A percentile compares a stretch with the other conserved stretches of the same genome.
Evolutionary conservation across 2,888 invertebrate genomes (phyloP).

Genomic region (Mythimna ferrago): DNA sequence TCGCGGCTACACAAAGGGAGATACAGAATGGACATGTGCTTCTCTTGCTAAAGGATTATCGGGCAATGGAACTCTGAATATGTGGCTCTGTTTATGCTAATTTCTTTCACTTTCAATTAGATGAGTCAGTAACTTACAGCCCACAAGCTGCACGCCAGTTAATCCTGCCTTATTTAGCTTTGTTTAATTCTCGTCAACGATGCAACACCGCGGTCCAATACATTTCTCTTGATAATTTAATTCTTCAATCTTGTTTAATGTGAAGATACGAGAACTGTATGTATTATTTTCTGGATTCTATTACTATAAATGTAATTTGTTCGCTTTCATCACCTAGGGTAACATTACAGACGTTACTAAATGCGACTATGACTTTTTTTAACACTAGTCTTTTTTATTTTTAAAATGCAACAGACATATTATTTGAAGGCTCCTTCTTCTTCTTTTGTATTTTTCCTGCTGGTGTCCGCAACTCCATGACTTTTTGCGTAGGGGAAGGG

Average conservation of each 20-base stretch:
- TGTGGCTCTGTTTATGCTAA: conserved; percentile 53
- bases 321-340: conserved; percentile 14
- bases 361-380: no score
- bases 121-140: conserved; percentile 48
- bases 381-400: no score
- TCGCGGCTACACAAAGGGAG: conserved; percentile 56
- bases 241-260: conserved; percentile 48
- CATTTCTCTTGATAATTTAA: conserved; percentile 48
- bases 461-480: no score
- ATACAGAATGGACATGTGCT: conserved; percentile 43
- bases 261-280: conserved; percentile 32
- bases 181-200: conserved; percentile 41
- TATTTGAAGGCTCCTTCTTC: no score
- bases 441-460: no score
- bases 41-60: conserved; percentile 41
- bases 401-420: no score
- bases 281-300: conserved; percentile 44
- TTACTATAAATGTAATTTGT: conserved; percentile 25
- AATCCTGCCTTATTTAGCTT: conserved; percentile 42
- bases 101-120: conserved; percentile 63
- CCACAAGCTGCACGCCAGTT: conserved; percentile 28
- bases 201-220: conserved; percentile 33
- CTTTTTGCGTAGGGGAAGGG: no score
- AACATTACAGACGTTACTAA: no score
- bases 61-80: conserved; percentile 44